Evolutionary conservation across 2,888 invertebrate species (phyloP).

Genomic region (Trichopoda pennipes): DNA sequence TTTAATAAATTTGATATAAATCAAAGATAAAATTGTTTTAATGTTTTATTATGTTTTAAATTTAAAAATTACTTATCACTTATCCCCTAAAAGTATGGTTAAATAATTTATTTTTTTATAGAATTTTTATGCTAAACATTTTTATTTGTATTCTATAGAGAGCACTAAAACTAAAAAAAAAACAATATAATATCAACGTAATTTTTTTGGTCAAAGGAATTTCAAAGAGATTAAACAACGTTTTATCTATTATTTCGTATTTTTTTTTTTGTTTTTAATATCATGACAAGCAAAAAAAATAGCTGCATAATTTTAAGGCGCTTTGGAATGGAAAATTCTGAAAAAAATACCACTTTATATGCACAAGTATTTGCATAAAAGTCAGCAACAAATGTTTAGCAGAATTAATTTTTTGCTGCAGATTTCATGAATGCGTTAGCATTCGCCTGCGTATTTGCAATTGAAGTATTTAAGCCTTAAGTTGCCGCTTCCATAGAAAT

Average conservation of each 20-base stretch:
- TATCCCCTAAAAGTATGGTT: conserved; percentile 9
- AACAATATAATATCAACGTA: conserved; percentile 36
- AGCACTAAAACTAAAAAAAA: not conserved
- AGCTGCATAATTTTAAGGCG: conserved; percentile 61
- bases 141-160: conserved; percentile 6
- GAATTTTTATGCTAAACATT: not conserved
- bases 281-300: conserved; percentile 46
- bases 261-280: conserved; percentile 41
- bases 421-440: not conserved
- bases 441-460: conserved; percentile 39
- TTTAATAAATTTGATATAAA: too few relatives aligned
- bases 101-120: not conserved
- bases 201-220: conserved; percentile 60
- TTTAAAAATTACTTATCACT: not conserved
- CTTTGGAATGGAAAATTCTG: conserved; percentile 20
- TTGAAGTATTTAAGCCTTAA: conserved; percentile 41
- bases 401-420: not conserved
- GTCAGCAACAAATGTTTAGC: conserved; percentile 47
- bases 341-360: conserved; percentile 22
- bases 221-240: conserved; percentile 54
- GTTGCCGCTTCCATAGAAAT: not conserved
- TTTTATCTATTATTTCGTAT: conserved; percentile 50
- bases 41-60: not conserved
- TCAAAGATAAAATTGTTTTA: too few relatives aligned
- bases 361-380: conserved; percentile 50